These are phyloP conservation scores for Helarctos malayanus DNA, from an alignment of 2,797 vertebrate species.

Conservation along the genomic window DNA sequence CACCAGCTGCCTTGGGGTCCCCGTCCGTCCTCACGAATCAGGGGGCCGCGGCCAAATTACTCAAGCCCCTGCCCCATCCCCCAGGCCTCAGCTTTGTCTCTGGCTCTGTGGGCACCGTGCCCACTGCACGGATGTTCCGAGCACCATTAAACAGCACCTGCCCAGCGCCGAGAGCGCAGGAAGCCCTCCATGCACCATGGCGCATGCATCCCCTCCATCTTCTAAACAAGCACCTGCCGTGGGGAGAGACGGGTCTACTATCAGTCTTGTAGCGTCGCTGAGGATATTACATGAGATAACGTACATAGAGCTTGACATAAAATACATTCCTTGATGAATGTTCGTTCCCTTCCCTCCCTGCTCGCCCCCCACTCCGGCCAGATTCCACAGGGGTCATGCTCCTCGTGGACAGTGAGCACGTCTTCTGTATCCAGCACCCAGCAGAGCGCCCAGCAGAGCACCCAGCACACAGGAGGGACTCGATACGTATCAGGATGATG, in stretches of 20 bases:
- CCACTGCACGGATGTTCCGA: neutral
- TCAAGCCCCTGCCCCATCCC: too few relatives aligned
- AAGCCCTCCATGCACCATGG: fast-evolving
- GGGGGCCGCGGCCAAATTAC: neutral
- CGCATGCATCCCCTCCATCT: fast-evolving
- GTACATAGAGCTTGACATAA: neutral
- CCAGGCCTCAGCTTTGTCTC: neutral
- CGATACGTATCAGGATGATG: fast-evolving
- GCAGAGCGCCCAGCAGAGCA: neutral
- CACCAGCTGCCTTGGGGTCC: fast-evolving
- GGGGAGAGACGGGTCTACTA: neutral
- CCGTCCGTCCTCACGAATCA: fast-evolving
- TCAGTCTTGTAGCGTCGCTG: fast-evolving
- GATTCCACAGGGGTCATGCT: neutral
- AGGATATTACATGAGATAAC: neutral
- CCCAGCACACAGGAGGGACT: fast-evolving
- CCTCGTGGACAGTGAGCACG: neutral
- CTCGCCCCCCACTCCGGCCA: neutral
- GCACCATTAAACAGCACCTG: neutral
- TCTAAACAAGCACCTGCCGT: fast-evolving
- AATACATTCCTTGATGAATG: neutral
- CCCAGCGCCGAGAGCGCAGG: neutral
- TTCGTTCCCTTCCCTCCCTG: neutral
- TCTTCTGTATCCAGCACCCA: neutral
- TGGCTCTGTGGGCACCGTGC: neutral